Evolutionary conservation across 2,113 vertebrate genomes (phyloP), one percentile per base, ranked within the genome.

Genomic region (Salvelinus namaycush): DNA sequence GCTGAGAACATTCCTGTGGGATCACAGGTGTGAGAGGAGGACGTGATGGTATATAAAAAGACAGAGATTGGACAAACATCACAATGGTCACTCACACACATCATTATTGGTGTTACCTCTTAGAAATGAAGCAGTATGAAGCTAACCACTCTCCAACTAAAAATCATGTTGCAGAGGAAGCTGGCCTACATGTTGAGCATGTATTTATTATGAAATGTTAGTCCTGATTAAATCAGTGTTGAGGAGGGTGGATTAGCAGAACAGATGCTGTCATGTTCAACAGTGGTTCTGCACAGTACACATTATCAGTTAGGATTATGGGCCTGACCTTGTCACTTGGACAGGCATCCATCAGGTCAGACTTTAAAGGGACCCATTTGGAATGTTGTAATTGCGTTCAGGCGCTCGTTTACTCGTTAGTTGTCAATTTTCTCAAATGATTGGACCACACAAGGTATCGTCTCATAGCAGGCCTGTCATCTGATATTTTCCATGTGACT

Each of bases 381-480:
- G 67, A 48, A 24, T 20, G 34, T 70, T 51, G 39, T 72, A 70
- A 80, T 75, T 71, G 67, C 31, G 31, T 48, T 76, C 66, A 60
- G 66, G 75, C 22, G 76, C 76, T 84, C 11, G 14, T 86, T 87
- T 83, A 68, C 76, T 80, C 57, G 71, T 84, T 85, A 81, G 51
- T 16, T 31, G 64, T 22, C 68, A 5, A 4, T 24, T 31, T 81
- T 31, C 57, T 68, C 44, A 59, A n/a, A 29, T 1, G 9, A 27
- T 44, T 62, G 74, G 62, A 44, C 49, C 34, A 60, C 57, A 24
- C 31, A 60, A 82, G 82, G 67, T 77, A 74, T 16, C 54, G 9
- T 79, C 87, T 80, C 49, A 83, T 27, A 74, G 77, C 57, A 70
- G 2, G 11, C 62, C 24, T 27, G 78, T 81, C 65, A 3, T 75